Conservation (phyloP, 2,113 vertebrate species). For the Glaucomys volans region DNA sequence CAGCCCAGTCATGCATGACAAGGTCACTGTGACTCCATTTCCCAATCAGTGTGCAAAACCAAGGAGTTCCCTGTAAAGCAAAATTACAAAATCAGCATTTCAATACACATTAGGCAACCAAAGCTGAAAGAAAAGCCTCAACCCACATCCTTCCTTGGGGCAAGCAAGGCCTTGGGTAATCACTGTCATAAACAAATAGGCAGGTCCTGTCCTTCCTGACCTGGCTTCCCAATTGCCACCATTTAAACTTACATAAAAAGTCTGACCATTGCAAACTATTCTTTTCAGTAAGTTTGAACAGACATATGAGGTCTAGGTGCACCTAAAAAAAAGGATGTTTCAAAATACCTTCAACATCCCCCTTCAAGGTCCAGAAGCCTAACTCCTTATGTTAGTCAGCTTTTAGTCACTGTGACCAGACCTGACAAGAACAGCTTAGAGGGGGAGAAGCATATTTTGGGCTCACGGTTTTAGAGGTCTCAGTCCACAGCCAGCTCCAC, state of each 20-base stretch:
- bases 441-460: too few relatives aligned
- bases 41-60: neutral
- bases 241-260: neutral
- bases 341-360: neutral
- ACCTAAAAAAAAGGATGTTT: neutral
- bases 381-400: too few relatives aligned
- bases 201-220: neutral
- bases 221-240: neutral
- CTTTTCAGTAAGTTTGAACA: neutral
- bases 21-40: neutral
- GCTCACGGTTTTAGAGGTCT: too few relatives aligned
- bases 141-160: neutral
- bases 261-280: neutral
- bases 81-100: neutral
- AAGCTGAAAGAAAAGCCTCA: neutral
- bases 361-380: neutral
- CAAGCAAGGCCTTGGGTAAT: neutral
- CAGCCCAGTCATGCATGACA: too few relatives aligned
- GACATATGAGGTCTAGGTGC: neutral
- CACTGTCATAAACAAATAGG: neutral
- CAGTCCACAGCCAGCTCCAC: too few relatives aligned
- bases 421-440: too few relatives aligned
- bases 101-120: neutral
- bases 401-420: too few relatives aligned
- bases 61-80: neutral